phyloP scores from a whole-genome alignment of 2,113 vertebrate species.

The Austrofundulus limnaeus region DNA sequence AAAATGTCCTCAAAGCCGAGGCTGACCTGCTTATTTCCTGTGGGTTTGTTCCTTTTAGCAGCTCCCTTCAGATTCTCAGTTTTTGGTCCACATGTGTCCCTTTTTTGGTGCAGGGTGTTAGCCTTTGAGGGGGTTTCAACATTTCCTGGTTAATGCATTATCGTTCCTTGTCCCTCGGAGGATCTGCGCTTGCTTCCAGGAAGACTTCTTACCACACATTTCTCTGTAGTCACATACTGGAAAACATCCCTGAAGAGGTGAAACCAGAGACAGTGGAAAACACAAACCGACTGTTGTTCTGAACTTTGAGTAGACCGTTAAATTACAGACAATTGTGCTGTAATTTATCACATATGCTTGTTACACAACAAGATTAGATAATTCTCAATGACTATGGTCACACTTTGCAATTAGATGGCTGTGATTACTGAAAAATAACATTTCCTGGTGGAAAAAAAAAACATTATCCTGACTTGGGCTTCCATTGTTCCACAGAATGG shows the following conservation, averaged over 20 bases:
- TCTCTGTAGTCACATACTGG: slow-evolving; percentile 3
- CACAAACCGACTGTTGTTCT: not conserved
- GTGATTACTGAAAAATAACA: not conserved
- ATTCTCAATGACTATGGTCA: not conserved
- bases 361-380: no score
- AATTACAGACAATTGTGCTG: not conserved
- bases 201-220: slow-evolving; percentile 13
- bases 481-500: no score
- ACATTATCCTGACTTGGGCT: no score
- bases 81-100: not conserved
- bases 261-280: not conserved
- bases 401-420: slow-evolving; percentile 1
- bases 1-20: not conserved
- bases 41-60: no score
- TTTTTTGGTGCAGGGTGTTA: no score
- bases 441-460: no score
- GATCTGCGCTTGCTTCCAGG: not conserved
- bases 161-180: not conserved
- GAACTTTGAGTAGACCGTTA: not conserved
- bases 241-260: slow-evolving; percentile 3
- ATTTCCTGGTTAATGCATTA: slow-evolving; percentile 3
- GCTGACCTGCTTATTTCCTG: not conserved
- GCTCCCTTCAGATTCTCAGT: not conserved
- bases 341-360: not conserved
- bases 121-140: not conserved